Evolutionary conservation across 2,888 invertebrate species (phyloP).

Genomic region (Volucella zonaria): DNA sequence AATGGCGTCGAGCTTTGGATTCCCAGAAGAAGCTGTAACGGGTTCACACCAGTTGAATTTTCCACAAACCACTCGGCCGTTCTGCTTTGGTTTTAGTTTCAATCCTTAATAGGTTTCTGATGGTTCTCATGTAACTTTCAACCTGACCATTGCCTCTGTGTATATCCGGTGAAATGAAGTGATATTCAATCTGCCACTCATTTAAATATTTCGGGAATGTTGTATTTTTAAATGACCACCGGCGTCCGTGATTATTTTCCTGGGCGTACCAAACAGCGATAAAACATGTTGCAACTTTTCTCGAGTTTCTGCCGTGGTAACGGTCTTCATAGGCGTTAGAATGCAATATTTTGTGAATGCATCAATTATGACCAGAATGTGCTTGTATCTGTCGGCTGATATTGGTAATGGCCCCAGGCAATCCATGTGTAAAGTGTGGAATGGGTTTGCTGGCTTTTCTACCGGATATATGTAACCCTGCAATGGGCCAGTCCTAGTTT

Average conservation of each 20-base stretch:
- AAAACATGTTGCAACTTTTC: conserved; percentile 38
- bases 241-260: conserved; percentile 32
- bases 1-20: conserved; percentile 37
- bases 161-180: conserved; percentile 36
- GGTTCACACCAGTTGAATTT: conserved; percentile 29
- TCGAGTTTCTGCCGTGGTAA: conserved; percentile 27
- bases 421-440: conserved; percentile 17
- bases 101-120: conserved; percentile 27
- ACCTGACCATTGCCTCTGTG: conserved; percentile 25
- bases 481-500: conserved; percentile 28
- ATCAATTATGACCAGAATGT: conserved; percentile 31
- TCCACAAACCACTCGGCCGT: conserved; percentile 39
- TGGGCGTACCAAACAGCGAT: conserved; percentile 12
- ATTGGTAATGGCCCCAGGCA: conserved; percentile 24
- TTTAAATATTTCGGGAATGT: conserved; percentile 27
- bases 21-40: conserved; percentile 36
- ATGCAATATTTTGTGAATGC: conserved; percentile 46
- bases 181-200: conserved; percentile 38
- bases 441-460: conserved; percentile 13
- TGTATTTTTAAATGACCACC: conserved; percentile 38
- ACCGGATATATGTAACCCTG: conserved; percentile 16
- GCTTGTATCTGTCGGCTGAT: conserved; percentile 26
- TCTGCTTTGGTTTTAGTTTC: conserved; percentile 38
- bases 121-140: conserved; percentile 39
- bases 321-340: conserved; percentile 20